Conservation (phyloP, 2,888 invertebrate species). For the Catotricha subobsoleta region DNA sequence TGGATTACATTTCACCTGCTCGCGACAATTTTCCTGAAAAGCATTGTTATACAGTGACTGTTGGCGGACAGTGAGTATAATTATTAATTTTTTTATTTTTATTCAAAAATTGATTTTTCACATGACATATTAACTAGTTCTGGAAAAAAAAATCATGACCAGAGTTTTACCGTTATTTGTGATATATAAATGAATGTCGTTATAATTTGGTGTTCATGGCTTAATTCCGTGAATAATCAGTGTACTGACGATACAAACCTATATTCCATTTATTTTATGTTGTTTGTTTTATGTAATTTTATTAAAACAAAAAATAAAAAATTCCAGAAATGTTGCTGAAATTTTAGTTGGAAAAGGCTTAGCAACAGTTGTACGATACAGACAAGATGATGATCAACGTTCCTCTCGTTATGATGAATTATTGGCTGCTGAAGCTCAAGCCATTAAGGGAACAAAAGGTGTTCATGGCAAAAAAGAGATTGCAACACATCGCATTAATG, state of each 20-base stretch:
- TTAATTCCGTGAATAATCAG: slow-evolving; percentile 2
- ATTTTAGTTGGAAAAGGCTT: slow-evolving; percentile 81
- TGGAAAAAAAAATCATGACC: neutral
- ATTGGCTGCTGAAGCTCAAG: slow-evolving; percentile 82
- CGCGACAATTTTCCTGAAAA: slow-evolving; percentile 90
- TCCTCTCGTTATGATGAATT: slow-evolving; percentile 86
- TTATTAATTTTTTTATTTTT: too few species aligned
- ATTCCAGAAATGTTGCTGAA: slow-evolving; percentile 74
- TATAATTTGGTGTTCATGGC: slow-evolving; percentile 8
- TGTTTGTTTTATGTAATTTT: neutral
- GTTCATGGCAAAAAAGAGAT: slow-evolving; percentile 78
- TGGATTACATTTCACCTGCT: slow-evolving; percentile 94
- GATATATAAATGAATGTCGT: slow-evolving; percentile 4
- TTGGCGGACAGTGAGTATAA: slow-evolving; percentile 51
- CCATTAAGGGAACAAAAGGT: slow-evolving; percentile 58
- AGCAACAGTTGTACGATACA: slow-evolving; percentile 81
- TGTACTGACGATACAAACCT: slow-evolving; percentile 21
- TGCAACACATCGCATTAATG: slow-evolving; percentile 68
- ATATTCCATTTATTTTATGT: slow-evolving; percentile 14
- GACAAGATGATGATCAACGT: slow-evolving; percentile 90
- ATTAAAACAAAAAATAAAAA: neutral
- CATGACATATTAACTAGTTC: neutral
- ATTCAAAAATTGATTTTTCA: too few species aligned
- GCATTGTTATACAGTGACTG: slow-evolving; percentile 77
- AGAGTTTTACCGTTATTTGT: too few species aligned